Conservation (phyloP, 2,888 invertebrate genomes). For the Schizaphis graminum region DNA sequence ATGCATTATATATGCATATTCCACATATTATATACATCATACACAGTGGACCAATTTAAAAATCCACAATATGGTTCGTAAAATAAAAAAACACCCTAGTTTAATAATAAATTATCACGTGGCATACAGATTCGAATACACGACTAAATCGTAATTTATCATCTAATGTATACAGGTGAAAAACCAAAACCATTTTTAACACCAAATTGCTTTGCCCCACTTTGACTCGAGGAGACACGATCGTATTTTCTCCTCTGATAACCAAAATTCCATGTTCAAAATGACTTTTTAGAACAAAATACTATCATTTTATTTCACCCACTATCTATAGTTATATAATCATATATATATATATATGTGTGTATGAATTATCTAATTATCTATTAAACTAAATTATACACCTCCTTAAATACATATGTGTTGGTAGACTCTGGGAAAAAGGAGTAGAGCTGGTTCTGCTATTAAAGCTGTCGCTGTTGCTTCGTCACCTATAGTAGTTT, state of each 20-base stretch:
- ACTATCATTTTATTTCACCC: neutral
- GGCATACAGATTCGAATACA: neutral
- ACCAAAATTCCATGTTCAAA: neutral
- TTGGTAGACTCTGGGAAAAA: neutral
- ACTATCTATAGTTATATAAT: too few species aligned
- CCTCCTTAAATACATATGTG: neutral
- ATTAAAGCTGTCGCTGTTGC: neutral
- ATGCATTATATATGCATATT: neutral
- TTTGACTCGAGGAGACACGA: neutral
- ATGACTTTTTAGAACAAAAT: neutral
- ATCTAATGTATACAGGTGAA: neutral
- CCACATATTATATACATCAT: neutral
- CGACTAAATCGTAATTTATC: neutral
- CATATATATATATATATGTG: too few species aligned
- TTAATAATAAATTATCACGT: neutral
- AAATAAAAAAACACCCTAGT: neutral
- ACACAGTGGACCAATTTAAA: neutral
- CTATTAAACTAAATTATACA: neutral
- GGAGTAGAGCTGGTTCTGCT: neutral
- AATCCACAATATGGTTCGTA: neutral
- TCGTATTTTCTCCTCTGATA: neutral
- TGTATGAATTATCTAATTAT: too few species aligned
- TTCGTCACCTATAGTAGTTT: neutral
- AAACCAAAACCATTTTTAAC: neutral
- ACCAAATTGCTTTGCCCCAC: neutral